phyloP scores from a whole-genome alignment of 2,888 invertebrate species.

The Papilio protenor region DNA sequence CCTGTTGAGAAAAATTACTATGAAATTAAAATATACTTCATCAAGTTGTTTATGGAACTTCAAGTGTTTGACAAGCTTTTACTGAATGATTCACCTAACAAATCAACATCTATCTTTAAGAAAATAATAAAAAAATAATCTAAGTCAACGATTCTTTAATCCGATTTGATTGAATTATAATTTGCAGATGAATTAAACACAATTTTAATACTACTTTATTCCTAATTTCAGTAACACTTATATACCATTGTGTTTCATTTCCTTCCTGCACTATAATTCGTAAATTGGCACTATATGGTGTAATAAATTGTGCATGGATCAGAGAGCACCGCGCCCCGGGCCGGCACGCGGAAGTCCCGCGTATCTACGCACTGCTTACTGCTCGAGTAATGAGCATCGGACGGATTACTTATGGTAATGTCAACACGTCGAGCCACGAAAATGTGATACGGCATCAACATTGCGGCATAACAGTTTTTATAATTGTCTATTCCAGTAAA shows the following conservation, averaged over 20 bases:
- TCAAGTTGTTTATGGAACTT: not conserved
- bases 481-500: not conserved
- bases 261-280: slow-evolving; percentile 39
- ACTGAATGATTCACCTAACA: not conserved
- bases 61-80: not conserved
- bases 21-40: not conserved
- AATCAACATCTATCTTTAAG: not conserved
- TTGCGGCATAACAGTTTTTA: not conserved
- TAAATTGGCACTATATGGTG: slow-evolving; percentile 29
- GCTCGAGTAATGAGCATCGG: slow-evolving; percentile 32
- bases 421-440: slow-evolving; percentile 27
- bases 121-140: not conserved
- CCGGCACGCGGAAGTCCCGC: slow-evolving; percentile 41
- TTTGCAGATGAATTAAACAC: not conserved
- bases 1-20: not conserved
- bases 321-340: slow-evolving; percentile 33
- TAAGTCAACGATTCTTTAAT: not conserved
- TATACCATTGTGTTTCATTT: slow-evolving; percentile 17
- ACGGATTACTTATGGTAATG: slow-evolving; percentile 42
- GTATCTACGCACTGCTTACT: slow-evolving; percentile 23
- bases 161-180: not conserved
- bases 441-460: slow-evolving; percentile 14
- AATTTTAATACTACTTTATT: not conserved
- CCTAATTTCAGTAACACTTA: slow-evolving; percentile 12
- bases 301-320: slow-evolving; percentile 37